Percentiles rank a stretch among this genome's conserved stretches.
Evolutionary conservation across 2,113 vertebrate species (phyloP).

Genomic region (Anolis carolinensis): DNA sequence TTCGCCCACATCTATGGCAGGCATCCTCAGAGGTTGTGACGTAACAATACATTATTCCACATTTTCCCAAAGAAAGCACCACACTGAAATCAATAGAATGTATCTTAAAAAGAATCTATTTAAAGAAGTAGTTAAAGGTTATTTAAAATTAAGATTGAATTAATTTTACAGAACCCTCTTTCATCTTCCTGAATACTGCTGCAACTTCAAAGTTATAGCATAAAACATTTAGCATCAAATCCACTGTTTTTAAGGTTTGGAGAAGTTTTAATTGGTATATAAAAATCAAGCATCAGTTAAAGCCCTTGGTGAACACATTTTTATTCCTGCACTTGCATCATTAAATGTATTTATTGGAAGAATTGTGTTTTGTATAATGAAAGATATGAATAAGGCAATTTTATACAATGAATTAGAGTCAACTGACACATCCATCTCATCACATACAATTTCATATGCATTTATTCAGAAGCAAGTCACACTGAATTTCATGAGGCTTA

Average conservation of each 20-base stretch:
- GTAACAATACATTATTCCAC: background rate
- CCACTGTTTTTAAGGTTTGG: background rate
- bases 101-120: background rate
- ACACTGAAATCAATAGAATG: background rate
- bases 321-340: background rate
- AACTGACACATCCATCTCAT: too few species aligned
- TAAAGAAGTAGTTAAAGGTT: background rate
- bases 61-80: background rate
- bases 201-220: background rate
- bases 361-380: too few species aligned
- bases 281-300: background rate
- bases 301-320: too few species aligned
- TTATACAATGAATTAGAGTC: too few species aligned
- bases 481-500: too few species aligned
- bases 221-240: background rate
- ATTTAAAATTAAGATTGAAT: background rate
- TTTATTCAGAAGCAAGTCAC: too few species aligned
- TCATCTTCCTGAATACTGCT: background rate
- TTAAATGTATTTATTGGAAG: background rate
- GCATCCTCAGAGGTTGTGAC: too few species aligned
- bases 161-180: background rate
- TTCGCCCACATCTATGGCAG: too few species aligned
- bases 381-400: too few species aligned
- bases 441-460: too few species aligned
- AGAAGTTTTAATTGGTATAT: background rate